Conservation (phyloP, 2,888 invertebrate species). For the Platycheirus albimanus region DNA sequence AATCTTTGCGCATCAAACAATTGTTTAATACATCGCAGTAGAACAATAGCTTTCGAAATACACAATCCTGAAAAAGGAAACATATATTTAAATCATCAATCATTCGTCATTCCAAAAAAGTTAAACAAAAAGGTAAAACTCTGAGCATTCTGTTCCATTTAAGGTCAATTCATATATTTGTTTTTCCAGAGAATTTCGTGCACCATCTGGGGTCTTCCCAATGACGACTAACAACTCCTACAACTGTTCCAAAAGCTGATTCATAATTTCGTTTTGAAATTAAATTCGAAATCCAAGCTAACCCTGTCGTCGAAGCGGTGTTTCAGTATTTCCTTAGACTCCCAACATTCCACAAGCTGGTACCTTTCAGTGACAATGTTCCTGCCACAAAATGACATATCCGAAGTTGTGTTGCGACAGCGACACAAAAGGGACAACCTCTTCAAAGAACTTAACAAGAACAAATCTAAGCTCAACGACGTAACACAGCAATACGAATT, state of each 20-base stretch:
- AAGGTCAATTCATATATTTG: background rate
- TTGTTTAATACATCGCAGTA: too few relatives aligned
- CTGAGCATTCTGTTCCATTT: background rate
- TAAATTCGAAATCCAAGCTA: background rate
- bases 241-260: constrained; percentile 22
- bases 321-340: constrained; percentile 57
- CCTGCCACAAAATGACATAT: constrained; percentile 58
- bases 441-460: constrained; percentile 34
- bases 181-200: constrained; percentile 14
- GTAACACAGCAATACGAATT: constrained; percentile 37
- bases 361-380: constrained; percentile 54
- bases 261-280: constrained; percentile 28
- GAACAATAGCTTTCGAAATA: too few relatives aligned
- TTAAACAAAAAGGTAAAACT: constrained; percentile 16
- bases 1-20: constrained; percentile 8
- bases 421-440: constrained; percentile 41
- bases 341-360: constrained; percentile 58
- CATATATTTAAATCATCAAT: too few relatives aligned
- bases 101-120: background rate
- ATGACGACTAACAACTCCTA: constrained; percentile 12
- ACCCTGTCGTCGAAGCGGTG: constrained; percentile 56
- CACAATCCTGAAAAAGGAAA: too few relatives aligned
- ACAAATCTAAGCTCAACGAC: constrained; percentile 38
- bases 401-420: constrained; percentile 53
- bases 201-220: background rate